Conservation (phyloP, 2,113 vertebrate genomes). For the Mugil cephalus region DNA sequence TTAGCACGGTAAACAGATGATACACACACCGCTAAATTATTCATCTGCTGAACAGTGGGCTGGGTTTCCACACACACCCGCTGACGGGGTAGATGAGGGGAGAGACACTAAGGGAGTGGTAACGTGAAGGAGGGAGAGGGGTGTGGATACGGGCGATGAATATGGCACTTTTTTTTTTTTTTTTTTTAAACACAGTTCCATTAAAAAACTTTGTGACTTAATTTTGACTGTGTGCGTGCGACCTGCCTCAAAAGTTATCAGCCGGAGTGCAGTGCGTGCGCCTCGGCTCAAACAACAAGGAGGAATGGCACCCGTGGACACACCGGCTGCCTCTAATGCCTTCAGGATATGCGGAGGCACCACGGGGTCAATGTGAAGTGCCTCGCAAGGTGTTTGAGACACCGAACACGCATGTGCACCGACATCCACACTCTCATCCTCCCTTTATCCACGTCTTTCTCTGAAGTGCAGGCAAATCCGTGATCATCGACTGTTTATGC, state of each 20-base stretch:
- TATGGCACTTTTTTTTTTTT: slow-evolving; percentile 39
- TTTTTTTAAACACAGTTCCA: slow-evolving; percentile 10
- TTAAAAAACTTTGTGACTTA: slow-evolving; percentile 3
- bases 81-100: slow-evolving; percentile 60
- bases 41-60: slow-evolving; percentile 84
- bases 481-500: slow-evolving; percentile 76
- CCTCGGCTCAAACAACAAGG: background rate
- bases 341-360: slow-evolving; percentile 71
- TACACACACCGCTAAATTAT: slow-evolving; percentile 89
- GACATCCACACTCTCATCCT: slow-evolving; percentile 68
- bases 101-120: background rate
- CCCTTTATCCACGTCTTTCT: slow-evolving; percentile 55
- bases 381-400: slow-evolving; percentile 34
- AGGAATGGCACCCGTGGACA: slow-evolving; percentile 16
- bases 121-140: slow-evolving; percentile 3
- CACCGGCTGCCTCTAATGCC: slow-evolving; percentile 59
- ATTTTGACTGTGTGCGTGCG: background rate
- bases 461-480: slow-evolving; percentile 74
- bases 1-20: slow-evolving; percentile 90
- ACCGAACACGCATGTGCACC: slow-evolving; percentile 43
- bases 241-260: slow-evolving; percentile 11
- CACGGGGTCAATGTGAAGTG: slow-evolving; percentile 70
- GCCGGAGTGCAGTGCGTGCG: background rate
- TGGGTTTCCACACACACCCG: slow-evolving; percentile 74
- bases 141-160: slow-evolving; percentile 41